Conservation (phyloP, 2,888 invertebrate genomes). For the Augochlorella aurata region DNA sequence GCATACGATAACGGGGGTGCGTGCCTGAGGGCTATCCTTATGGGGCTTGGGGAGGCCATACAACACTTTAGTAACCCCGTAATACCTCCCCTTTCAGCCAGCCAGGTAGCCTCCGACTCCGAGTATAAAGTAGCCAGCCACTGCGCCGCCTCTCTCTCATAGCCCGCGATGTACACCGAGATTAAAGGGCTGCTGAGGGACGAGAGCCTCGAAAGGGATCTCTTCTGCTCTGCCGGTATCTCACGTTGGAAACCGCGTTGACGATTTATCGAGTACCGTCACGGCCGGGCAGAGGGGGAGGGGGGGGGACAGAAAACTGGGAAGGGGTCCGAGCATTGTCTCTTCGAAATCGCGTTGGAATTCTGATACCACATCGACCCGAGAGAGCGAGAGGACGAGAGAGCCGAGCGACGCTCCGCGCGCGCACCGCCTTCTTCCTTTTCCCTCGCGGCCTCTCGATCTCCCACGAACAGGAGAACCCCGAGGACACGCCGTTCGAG, state of each 20-base stretch:
- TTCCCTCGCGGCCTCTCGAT: neutral
- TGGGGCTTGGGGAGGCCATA: conserved; percentile 80
- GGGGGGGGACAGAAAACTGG: neutral
- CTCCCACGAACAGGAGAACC: neutral
- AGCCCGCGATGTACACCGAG: conserved; percentile 55
- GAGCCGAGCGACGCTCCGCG: conserved; percentile 38
- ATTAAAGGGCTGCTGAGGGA: conserved; percentile 65
- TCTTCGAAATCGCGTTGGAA: conserved; percentile 27
- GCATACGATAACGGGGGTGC: conserved; percentile 77
- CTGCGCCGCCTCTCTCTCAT: conserved; percentile 56
- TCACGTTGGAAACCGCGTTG: conserved; percentile 50
- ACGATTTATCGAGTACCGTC: conserved; percentile 58
- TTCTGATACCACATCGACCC: conserved; percentile 30
- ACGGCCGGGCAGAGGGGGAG: no score
- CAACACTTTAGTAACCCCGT: conserved; percentile 81
- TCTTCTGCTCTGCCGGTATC: conserved; percentile 29
- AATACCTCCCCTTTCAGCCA: conserved; percentile 75
- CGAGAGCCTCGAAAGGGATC: conserved; percentile 55
- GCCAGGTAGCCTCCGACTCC: conserved; percentile 56
- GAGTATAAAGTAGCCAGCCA: conserved; percentile 67
- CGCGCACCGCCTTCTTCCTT: neutral
- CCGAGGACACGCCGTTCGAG: conserved; percentile 7
- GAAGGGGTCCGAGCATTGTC: conserved; percentile 36
- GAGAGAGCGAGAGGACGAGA: neutral
- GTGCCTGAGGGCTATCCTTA: conserved; percentile 76